Conservation (phyloP, 1,140 invertebrate genomes). For the Zophobas atratus region DNA sequence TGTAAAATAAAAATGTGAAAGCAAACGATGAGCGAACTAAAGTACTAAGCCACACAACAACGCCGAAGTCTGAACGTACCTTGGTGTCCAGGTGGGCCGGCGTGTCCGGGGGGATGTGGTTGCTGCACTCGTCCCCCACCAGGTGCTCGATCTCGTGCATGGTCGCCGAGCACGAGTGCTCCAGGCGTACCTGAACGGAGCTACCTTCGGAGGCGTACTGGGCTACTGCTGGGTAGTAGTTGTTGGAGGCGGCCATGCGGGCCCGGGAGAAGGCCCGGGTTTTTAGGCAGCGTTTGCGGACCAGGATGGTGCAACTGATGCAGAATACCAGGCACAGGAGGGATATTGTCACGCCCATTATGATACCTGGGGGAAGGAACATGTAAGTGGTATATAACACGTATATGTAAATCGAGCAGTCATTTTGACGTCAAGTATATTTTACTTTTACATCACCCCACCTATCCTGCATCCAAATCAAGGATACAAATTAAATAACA, state of each 20-base stretch:
- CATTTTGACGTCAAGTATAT: too few relatives aligned
- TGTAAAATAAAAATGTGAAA: slow-evolving; percentile 22
- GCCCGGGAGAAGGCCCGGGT: slow-evolving; percentile 51
- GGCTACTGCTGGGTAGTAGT: slow-evolving; percentile 59
- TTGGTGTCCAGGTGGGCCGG: slow-evolving; percentile 68
- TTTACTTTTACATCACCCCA: too few relatives aligned
- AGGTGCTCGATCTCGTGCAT: slow-evolving; percentile 67
- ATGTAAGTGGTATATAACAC: too few relatives aligned
- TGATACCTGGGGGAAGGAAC: slow-evolving; percentile 60
- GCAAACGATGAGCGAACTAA: slow-evolving; percentile 2
- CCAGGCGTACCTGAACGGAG: slow-evolving; percentile 58
- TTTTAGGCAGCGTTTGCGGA: slow-evolving; percentile 65
- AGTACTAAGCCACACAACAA: background rate
- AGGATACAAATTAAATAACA: too few relatives aligned
- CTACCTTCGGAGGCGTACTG: slow-evolving; percentile 56
- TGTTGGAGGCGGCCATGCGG: slow-evolving; percentile 51
- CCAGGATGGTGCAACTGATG: slow-evolving; percentile 62
- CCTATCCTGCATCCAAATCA: too few relatives aligned
- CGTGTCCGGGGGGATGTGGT: slow-evolving; percentile 61
- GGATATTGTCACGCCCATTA: slow-evolving; percentile 66
- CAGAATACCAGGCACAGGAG: slow-evolving; percentile 65
- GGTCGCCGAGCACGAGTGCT: slow-evolving; percentile 56
- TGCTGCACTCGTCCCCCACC: slow-evolving; percentile 58
- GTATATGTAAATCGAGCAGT: too few relatives aligned
- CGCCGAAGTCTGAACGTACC: slow-evolving; percentile 57